Evolutionary conservation across 2,797 vertebrate species (phyloP), one percentile per base, ranked within the genome.

Genomic region (Phoebastria nigripes): DNA sequence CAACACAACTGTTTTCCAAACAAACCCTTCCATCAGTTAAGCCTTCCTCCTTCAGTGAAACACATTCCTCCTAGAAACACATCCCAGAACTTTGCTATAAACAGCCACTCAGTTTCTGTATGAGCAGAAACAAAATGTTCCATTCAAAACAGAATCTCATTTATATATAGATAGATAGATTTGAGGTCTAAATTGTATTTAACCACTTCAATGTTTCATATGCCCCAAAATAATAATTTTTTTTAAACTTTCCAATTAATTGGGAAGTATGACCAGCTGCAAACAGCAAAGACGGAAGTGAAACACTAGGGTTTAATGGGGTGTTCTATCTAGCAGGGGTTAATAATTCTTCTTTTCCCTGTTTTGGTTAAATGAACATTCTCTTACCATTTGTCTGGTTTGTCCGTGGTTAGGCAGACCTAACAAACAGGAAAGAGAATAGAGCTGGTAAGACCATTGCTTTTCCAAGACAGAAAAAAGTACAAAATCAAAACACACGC

Each of bases 371-470:
- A 97, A 97, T 65, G 95, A 98, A 97, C 97, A 97, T 96, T 94
- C 96, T 94, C 98, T 98, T 98, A 98, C 98, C 98, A 98, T 98
- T 97, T 98, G 98, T 98, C 98, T 98, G 97, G 97, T 98, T 98
- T 98, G 98, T 97, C 98, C 98, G 90, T 98, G 98, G 98, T 98
- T 98, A 96, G 98, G 97, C 98, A 98, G 96, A 98, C 98, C 98
- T 98, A 98, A 96, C 93, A 97, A 97, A 98, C 95, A 97, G 96
- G 96, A 96, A 98, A 97, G 97, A 97, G 97, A 96, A 96, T 90
- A 95, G 92, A 92, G 67, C 96, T 96, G 93, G 97, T 98, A 97
- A 98, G 97, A 97, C 96, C 95, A 93, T 97, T 97, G 96, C 95
- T 97, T 97, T 98, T 95, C 97, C 96, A 97, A 95, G 94, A 93